These are phyloP conservation scores for Smittia aterrima DNA, from an alignment of 2,888 invertebrate genomes.

Conservation along the genomic window DNA sequence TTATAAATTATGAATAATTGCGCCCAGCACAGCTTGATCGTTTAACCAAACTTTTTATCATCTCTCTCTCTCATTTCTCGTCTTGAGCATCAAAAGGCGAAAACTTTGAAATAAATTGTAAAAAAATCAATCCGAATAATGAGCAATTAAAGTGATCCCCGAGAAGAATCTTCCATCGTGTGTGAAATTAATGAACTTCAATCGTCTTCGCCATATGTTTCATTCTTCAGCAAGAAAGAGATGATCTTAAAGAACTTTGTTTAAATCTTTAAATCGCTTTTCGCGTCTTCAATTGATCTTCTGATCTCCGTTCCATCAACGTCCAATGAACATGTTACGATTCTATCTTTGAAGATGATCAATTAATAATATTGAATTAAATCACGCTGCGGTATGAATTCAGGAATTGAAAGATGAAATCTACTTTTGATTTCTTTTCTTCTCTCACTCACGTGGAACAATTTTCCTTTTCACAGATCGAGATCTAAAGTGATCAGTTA, in stretches of 20 bases:
- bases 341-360: slow-evolving; percentile 20
- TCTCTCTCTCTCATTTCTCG: neutral
- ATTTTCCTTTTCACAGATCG: neutral
- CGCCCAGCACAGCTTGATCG: neutral
- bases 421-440: slow-evolving; percentile 12
- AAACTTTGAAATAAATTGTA: neutral
- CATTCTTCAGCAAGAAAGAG: neutral
- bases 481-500: slow-evolving; percentile 30
- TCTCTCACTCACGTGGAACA: neutral
- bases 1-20: slow-evolving; percentile 23
- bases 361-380: slow-evolving; percentile 12
- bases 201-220: slow-evolving; percentile 28
- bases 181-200: slow-evolving; percentile 27
- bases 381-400: slow-evolving; percentile 20
- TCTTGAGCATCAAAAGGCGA: neutral
- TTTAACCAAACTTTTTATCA: neutral
- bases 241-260: slow-evolving; percentile 14
- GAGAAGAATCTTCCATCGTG: neutral
- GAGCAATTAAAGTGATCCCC: slow-evolving; percentile 18
- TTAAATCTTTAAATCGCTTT: slow-evolving; percentile 12
- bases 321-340: too few relatives aligned
- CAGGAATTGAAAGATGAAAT: slow-evolving; percentile 26
- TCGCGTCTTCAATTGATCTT: slow-evolving; percentile 1
- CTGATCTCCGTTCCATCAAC: slow-evolving; percentile 17
- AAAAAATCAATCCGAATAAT: slow-evolving; percentile 32